Percentiles rank a stretch among this genome's conserved stretches.
Conservation (phyloP, 2,888 invertebrate species). For the Oxyteleia sp. region DNA sequence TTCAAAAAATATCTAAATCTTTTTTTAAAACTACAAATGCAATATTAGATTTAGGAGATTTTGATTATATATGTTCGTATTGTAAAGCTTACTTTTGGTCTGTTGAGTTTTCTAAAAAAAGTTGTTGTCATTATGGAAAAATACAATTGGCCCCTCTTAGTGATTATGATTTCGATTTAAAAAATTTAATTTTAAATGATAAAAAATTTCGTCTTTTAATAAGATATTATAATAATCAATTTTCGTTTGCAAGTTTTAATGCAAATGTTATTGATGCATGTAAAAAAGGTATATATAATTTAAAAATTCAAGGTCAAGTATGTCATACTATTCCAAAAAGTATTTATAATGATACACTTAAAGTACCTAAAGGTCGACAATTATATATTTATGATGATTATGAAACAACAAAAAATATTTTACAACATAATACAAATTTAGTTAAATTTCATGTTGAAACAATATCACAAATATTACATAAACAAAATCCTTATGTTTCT, state of each 20-base stretch:
- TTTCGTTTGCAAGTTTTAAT: conserved; percentile 15
- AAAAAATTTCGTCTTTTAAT: neutral
- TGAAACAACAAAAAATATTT: conserved; percentile 1
- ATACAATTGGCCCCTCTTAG: neutral
- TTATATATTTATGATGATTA: conserved; percentile 5
- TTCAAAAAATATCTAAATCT: too few species aligned
- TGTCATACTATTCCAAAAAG: neutral
- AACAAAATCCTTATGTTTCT: conserved; percentile 7
- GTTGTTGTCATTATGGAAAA: conserved; percentile 15
- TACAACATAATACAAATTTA: conserved; percentile 26
- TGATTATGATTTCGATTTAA: neutral
- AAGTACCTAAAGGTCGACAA: neutral
- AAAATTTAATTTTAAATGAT: neutral
- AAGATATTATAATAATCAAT: conserved; percentile 10
- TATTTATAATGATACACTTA: neutral
- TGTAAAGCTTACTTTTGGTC: neutral
- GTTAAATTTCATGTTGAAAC: conserved; percentile 16
- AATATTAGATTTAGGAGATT: too few species aligned
- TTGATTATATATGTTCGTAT: neutral
- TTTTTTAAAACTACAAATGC: too few species aligned
- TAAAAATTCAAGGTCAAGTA: conserved; percentile 16
- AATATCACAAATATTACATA: conserved; percentile 12
- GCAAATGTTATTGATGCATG: neutral
- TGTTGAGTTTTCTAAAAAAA: neutral
- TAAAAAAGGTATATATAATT: conserved; percentile 9